Conservation (phyloP, 2,113 vertebrate species). For the Pygoscelis antarcticus region DNA sequence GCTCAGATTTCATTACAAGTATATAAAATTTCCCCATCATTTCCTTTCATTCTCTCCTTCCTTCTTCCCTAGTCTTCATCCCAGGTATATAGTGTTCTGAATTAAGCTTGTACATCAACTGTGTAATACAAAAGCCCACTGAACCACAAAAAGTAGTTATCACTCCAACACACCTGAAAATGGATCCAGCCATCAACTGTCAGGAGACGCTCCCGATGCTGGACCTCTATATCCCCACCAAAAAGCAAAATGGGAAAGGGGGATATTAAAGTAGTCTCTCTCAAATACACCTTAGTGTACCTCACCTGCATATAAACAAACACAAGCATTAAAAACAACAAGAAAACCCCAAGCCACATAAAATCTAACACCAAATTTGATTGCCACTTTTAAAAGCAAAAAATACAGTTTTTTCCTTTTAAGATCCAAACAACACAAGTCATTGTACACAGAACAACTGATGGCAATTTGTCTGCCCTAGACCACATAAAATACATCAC, state of each 20-base stretch:
- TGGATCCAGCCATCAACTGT: constrained; percentile 94
- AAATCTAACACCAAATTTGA: background rate
- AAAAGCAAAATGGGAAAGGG: constrained; percentile 95
- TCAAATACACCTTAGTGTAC: constrained; percentile 90
- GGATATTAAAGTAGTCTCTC: constrained; percentile 89
- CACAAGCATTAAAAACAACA: background rate
- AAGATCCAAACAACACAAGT: background rate
- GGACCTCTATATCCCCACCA: constrained; percentile 95
- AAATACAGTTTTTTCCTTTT: background rate
- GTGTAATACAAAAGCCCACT: background rate
- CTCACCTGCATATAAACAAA: constrained; percentile 81
- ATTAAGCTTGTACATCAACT: background rate
- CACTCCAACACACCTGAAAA: constrained; percentile 84
- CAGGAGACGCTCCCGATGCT: constrained; percentile 91
- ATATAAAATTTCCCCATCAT: background rate
- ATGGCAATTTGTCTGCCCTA: background rate
- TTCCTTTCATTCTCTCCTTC: background rate
- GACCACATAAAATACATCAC: background rate
- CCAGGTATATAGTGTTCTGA: fast-evolving
- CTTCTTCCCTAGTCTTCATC: background rate
- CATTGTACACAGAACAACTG: background rate
- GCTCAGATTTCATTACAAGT: background rate
- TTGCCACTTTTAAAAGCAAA: background rate
- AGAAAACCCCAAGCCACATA: background rate
- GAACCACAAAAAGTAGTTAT: background rate